Percentiles rank a stretch among this genome's conserved stretches.
These are phyloP conservation scores for Adelognathus sp. DNA, from an alignment of 2,888 invertebrate genomes.

Conservation along the genomic window DNA sequence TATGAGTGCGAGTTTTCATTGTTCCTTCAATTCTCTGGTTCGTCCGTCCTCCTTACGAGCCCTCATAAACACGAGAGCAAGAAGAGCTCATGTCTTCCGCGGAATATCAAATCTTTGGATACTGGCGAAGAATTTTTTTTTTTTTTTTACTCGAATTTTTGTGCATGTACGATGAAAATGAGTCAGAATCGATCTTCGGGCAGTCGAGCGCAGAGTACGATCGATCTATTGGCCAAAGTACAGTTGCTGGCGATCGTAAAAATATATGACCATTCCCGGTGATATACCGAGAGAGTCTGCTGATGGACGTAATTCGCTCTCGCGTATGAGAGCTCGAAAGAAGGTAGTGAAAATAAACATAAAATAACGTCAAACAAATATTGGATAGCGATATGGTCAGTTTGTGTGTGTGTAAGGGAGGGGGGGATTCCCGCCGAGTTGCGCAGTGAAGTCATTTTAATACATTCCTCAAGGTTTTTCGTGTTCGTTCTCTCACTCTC, in stretches of 20 bases:
- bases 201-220: too few relatives aligned
- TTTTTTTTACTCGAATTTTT: too few relatives aligned
- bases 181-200: too few relatives aligned
- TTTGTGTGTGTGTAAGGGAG: too few relatives aligned
- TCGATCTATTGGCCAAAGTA: too few relatives aligned
- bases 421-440: too few relatives aligned
- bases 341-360: not conserved
- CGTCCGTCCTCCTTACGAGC: not conserved
- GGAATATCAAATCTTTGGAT: too few relatives aligned
- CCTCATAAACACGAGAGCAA: not conserved
- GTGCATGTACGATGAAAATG: too few relatives aligned
- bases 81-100: too few relatives aligned
- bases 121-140: too few relatives aligned
- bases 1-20: not conserved
- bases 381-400: not conserved
- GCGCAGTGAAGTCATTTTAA: too few relatives aligned
- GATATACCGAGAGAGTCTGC: not conserved
- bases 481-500: not conserved
- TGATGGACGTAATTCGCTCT: not conserved
- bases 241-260: not conserved
- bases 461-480: not conserved
- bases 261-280: not conserved
- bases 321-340: not conserved
- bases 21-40: not conserved
- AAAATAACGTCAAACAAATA: not conserved